Evolutionary conservation across 2,113 vertebrate species (phyloP), one percentile per base, ranked within the genome.

Genomic region (Trematomus loennbergii): DNA sequence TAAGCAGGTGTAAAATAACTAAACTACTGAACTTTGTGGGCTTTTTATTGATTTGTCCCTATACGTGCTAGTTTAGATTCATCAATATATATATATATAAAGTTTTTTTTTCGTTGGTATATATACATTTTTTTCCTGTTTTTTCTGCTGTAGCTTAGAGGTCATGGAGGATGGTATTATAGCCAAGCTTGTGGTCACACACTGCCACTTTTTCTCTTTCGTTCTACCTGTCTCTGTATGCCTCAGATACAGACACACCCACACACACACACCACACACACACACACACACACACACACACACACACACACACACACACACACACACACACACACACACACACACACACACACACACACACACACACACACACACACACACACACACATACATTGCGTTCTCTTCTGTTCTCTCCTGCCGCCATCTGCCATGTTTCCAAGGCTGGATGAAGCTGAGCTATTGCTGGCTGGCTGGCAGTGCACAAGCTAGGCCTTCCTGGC

Each of bases 361-460:
- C 12, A 9, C 40, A 48, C 18, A 7, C 36, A 49, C 71, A 75
- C 5, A 33, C 4, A 58, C 22, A 17, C 9, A 55, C 25, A 22
- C 73, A 63, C 29, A 67, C 49, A 13, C 49, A 52, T 12, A 11
- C 46, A 57, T 10, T 60, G 63, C 64, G 75, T 48, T 78, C 75
- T 85, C 64, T 40, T 89, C 82, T 92, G 79, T 89, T 89, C 83
- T 88, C 83, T 86, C 81, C 81, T 80, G 74, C 79, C 53, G 61
- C 85, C 89, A 90, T 90, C 92, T 93, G 91, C 91, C 90, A 83
- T 89, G 82, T 87, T 89, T 92, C 90, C 82, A 85, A 67, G 78
- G 71, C 87, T 93, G 83, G 89, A 90, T 89, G 84, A 85, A 84
- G 73, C 87, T 79, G 85, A 85, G 84, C 85, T 89, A 81, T 89